Conservation (phyloP, 1,140 invertebrate genomes). For the Drosophila bocqueti region DNA sequence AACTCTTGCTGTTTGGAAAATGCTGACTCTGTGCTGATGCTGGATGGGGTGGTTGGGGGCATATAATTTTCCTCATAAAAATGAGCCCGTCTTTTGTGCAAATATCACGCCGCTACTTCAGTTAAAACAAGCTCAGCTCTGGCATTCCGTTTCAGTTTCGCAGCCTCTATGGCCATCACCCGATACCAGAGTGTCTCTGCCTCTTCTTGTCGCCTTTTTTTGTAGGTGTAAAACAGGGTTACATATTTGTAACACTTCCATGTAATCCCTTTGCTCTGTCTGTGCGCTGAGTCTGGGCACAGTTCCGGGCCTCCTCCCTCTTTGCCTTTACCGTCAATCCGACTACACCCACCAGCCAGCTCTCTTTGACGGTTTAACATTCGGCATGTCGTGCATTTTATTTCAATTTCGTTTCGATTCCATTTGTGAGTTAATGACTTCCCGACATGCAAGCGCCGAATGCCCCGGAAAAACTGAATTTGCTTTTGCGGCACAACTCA, state of each 20-base stretch:
- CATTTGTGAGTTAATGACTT: conserved; percentile 76
- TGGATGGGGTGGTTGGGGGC: background rate
- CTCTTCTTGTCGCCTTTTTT: conserved; percentile 1
- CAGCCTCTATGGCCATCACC: conserved; percentile 1
- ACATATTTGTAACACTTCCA: conserved; percentile 67
- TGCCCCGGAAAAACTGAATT: conserved; percentile 9
- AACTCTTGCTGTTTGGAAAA: background rate
- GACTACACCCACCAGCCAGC: conserved; percentile 15
- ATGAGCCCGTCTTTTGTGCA: conserved; percentile 52
- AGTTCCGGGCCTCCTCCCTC: background rate
- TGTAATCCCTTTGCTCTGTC: conserved; percentile 56
- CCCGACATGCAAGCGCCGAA: conserved; percentile 70
- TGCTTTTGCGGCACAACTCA: conserved; percentile 19
- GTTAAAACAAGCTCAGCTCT: conserved; percentile 18
- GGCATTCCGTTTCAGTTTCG: conserved; percentile 23
- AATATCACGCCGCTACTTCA: conserved; percentile 62
- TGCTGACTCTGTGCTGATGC: background rate
- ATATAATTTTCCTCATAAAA: conserved; percentile 62
- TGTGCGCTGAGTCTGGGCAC: conserved; percentile 13
- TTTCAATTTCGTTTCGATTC: conserved; percentile 79
- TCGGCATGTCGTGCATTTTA: conserved; percentile 70
- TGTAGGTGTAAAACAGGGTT: conserved; percentile 48
- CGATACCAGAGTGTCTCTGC: conserved; percentile 1
- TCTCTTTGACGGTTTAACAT: conserved; percentile 33
- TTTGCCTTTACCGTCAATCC: conserved; percentile 5